Percentiles rank a stretch among this genome's conserved stretches.
These are phyloP conservation scores for Pampus argenteus DNA, from an alignment of 2,797 vertebrate genomes.

Conservation along the genomic window DNA sequence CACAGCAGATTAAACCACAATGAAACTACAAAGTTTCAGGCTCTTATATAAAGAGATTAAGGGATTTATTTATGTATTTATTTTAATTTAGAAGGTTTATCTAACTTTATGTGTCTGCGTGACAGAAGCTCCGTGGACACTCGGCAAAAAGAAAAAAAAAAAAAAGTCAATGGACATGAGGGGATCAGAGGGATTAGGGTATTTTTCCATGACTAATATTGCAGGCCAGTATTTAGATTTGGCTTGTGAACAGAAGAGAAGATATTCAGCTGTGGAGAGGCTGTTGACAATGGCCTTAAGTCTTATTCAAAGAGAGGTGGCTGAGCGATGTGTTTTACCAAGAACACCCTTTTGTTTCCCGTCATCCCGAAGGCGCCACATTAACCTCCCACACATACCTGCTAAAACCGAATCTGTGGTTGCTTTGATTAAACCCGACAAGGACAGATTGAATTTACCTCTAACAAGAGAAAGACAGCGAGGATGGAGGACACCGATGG, in stretches of 20 bases:
- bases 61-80: slow-evolving; percentile 26
- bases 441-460: slow-evolving; percentile 85
- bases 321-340: slow-evolving; percentile 54
- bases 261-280: slow-evolving; percentile 36
- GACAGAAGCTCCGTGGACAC: slow-evolving; percentile 11
- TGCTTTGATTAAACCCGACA: slow-evolving; percentile 86
- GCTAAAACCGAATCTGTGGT: slow-evolving; percentile 83
- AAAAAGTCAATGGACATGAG: slow-evolving; percentile 21
- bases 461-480: slow-evolving; percentile 72
- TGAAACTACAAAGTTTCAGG: slow-evolving; percentile 50
- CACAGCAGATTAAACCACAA: slow-evolving; percentile 62
- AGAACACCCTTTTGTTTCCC: slow-evolving; percentile 64
- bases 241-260: slow-evolving; percentile 23
- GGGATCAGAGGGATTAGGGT: slow-evolving; percentile 21
- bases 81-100: slow-evolving; percentile 58
- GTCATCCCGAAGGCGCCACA: slow-evolving; percentile 66
- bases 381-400: slow-evolving; percentile 72
- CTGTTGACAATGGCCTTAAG: slow-evolving; percentile 56
- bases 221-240: slow-evolving; percentile 40
- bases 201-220: slow-evolving; percentile 28
- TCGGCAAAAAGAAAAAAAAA: slow-evolving; percentile 1
- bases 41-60: slow-evolving; percentile 49
- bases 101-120: slow-evolving; percentile 33
- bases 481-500: slow-evolving; percentile 64
- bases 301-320: slow-evolving; percentile 47